Conservation (phyloP, 2,888 invertebrate genomes). For the Drosophila stalkeri region DNA sequence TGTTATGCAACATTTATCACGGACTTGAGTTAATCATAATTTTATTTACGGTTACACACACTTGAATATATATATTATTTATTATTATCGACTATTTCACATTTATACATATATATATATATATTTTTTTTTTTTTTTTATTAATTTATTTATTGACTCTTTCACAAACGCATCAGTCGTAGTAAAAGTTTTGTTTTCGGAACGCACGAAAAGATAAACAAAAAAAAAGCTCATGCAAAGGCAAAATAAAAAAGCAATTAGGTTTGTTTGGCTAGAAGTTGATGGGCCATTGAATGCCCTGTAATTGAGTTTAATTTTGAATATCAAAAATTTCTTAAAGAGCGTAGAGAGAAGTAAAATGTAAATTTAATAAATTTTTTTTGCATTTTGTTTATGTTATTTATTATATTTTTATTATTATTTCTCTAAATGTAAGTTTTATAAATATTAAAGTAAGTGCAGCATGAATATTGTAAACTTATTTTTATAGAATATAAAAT, state of each 20-base stretch:
- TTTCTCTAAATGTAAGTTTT: no score
- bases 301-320: background rate
- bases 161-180: conserved; percentile 20
- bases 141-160: conserved; percentile 35
- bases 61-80: background rate
- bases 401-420: no score
- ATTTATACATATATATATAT: background rate
- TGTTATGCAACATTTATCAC: conserved; percentile 59
- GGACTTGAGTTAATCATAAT: conserved; percentile 53
- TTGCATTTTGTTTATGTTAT: no score
- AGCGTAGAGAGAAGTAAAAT: no score
- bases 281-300: background rate
- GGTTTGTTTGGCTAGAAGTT: background rate
- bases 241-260: conserved; percentile 48
- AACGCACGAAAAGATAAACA: conserved; percentile 15
- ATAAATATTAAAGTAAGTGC: no score
- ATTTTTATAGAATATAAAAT: background rate
- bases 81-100: conserved; percentile 15
- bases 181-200: conserved; percentile 46
- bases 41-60: conserved; percentile 8
- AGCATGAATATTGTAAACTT: no score
- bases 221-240: conserved; percentile 29
- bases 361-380: no score
- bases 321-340: background rate
- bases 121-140: background rate